Percentiles rank a stretch among this genome's conserved stretches.
phyloP scores from a whole-genome alignment of 2,797 vertebrate genomes.

The Crossoptilon crossoptilon region DNA sequence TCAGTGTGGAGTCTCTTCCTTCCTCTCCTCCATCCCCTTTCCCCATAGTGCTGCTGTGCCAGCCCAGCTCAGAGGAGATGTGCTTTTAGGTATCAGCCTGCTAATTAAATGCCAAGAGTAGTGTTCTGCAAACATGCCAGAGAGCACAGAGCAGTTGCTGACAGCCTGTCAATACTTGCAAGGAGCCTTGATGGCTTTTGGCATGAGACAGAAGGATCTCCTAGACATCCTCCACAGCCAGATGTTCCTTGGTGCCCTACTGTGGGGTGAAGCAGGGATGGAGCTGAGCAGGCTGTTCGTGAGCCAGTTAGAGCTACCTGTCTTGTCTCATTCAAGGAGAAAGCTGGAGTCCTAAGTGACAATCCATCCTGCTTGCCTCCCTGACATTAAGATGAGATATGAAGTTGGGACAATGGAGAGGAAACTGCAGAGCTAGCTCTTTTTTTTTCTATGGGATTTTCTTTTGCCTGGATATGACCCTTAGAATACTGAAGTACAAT shows the following conservation, averaged over 20 bases:
- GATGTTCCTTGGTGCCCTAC: neutral
- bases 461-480: neutral
- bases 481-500: neutral
- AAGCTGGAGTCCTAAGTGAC: neutral
- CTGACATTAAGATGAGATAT: neutral
- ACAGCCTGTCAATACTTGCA: neutral
- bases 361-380: neutral
- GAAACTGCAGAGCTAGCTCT: neutral
- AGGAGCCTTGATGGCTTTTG: neutral
- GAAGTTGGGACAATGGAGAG: neutral
- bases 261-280: neutral
- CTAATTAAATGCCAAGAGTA: neutral
- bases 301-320: neutral
- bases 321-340: neutral
- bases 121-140: neutral
- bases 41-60: neutral
- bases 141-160: neutral
- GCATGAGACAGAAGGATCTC: neutral
- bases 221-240: neutral
- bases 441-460: neutral
- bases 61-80: neutral
- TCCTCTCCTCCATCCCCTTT: neutral
- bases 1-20: neutral
- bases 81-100: neutral
- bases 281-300: neutral